Evolutionary conservation across 2,797 vertebrate species (phyloP), one percentile per base, ranked within the genome.

Genomic region (Spinibarbus caldwelli): DNA sequence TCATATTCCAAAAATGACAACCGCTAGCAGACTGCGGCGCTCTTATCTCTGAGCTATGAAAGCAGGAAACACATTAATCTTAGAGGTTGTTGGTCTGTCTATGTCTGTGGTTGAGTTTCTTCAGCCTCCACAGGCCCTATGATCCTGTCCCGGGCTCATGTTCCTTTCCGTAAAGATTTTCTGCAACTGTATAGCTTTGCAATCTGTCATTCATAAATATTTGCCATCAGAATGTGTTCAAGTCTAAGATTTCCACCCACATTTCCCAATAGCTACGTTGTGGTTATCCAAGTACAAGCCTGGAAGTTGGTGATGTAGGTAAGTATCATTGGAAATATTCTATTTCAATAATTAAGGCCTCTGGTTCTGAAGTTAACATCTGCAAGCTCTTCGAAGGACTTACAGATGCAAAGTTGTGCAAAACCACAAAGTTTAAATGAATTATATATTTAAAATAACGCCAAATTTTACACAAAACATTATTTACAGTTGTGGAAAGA

Each of bases 41-140:
- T 49, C 82, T 87, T 80, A 86, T 86, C 85, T 89, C 59, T 76
- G 68, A 78, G 78, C 83, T 87, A 79, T 86, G 82, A 83, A 76
- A 84, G 57, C 86, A 86, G 85, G 88, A 90, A 87, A 82, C 80
- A 82, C 88, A 89, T 90, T 90, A 84, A 77, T 87, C 64, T 88
- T 87, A n/a, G 71, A 67, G 78, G 67, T 80, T 80, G 84, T 84
- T 59, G 81, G 26, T 75, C 73, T 49, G 83, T 83, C 83, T 85
- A 78, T 84, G 83, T 87, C 85, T 92, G 89, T 80, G 90, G 90
- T 90, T 90, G 84, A 85, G 87, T 90, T 90, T 89, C 89, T 88
- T 82, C 79, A 76, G 82, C 45, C 80, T 85, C 71, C 11, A 34
- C 82, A 82, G 64, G 76, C 79, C 89, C 88, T 84, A 75, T 89